Evolutionary conservation across 2,888 invertebrate species (phyloP), one percentile per base, ranked within the genome.

Genomic region (Calliopum simillimum): DNA sequence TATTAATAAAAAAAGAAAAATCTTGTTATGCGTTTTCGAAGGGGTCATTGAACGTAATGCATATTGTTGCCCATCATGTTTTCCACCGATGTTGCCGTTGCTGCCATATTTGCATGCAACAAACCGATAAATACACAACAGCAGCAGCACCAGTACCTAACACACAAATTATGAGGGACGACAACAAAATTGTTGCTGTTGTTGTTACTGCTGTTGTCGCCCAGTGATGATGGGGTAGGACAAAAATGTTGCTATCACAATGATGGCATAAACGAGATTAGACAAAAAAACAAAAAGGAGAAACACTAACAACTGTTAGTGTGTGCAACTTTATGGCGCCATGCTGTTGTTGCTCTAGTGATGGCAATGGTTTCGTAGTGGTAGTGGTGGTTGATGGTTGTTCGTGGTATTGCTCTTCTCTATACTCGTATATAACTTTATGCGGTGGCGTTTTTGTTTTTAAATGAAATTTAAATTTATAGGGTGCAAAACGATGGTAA

Each of bases 91-190:
- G n/a, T n/a, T n/a, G n/a, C n/a, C n/a, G 33, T 33, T 33, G 33
- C 33, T 33, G 33, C 33, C 8, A 33, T 33, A 33, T 33, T 33
- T 33, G 8, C 33, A 33, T 33, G 33, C 33, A 33, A 8, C 33
- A 33, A 33, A 33, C 33, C 16, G 23, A 47, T 41, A 51, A 21
- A 13, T n/a, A 16, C 51, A 51, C 46, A 21, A 6, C 44, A 11
- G 23, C 55, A 43, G 47, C 14, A 62, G 47, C 14, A 44, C n/a
- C 46, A 33, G 41, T 41, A 49, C 33, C 49, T 49, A 46, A 51
- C 67, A 67, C 67, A 71, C 67, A 63, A 67, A 67, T 67, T 62
- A 65, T 59, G 55, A 44, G 41, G 44, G 33, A 33, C 33, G 33
- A 33, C 33, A 33, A 33, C 33, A 33, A 33, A 33, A 8, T 33